A percentile compares a stretch with the other conserved stretches of the same genome.
These are phyloP conservation scores for Rhynchonema sp. DNA, from an alignment of 2,888 invertebrate species.

Conservation along the genomic window DNA sequence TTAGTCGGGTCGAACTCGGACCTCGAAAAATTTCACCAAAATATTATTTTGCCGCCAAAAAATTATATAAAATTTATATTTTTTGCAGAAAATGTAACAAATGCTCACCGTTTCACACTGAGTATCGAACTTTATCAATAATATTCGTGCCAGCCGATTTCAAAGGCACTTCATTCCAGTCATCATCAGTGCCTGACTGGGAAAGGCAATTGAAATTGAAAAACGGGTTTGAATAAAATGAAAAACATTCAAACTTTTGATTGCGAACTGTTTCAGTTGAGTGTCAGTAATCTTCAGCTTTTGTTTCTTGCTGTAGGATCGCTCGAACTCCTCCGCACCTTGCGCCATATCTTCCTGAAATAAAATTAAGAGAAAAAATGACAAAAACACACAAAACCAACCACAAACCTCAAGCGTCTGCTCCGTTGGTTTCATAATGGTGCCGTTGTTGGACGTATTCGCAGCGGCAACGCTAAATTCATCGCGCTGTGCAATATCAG, in stretches of 20 bases:
- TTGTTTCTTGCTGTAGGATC: conserved; percentile 10
- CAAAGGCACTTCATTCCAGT: conserved; percentile 10
- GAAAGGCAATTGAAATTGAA: too few species aligned
- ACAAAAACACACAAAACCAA: background rate
- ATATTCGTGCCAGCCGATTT: background rate
- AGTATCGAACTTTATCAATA: background rate
- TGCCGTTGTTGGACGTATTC: too few species aligned
- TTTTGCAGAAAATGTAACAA: too few species aligned
- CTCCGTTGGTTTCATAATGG: too few species aligned
- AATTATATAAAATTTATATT: too few species aligned
- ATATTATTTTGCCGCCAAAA: too few species aligned
- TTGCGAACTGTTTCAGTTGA: conserved; percentile 1
- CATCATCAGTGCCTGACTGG: conserved; percentile 12
- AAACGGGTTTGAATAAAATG: too few species aligned
- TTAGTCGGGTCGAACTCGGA: too few species aligned
- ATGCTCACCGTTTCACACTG: background rate
- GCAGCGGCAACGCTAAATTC: too few species aligned
- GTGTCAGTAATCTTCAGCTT: background rate
- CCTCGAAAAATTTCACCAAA: too few species aligned
- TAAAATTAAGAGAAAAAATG: background rate
- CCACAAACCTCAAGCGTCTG: background rate
- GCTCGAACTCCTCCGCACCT: conserved; percentile 17
- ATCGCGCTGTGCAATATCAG: conserved; percentile 20
- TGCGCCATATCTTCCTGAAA: conserved; percentile 17
- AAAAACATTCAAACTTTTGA: too few species aligned